Percentiles rank a stretch among this genome's conserved stretches.
Conservation (phyloP, 2,888 invertebrate genomes). For the Ophion slaviceki region DNA sequence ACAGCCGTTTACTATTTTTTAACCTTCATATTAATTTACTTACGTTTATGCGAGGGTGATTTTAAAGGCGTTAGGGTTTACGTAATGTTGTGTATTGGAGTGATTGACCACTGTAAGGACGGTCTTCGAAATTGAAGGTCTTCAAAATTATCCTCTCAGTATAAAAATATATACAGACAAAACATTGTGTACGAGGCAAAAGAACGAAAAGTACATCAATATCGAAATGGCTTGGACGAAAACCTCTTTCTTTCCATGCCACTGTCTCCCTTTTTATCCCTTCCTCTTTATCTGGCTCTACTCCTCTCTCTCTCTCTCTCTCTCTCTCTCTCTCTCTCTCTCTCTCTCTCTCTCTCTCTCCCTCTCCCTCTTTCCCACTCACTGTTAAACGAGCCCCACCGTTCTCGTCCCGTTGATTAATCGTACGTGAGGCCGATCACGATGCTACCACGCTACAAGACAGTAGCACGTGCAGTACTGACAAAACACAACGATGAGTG, state of each 20-base stretch:
- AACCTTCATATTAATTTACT: no score
- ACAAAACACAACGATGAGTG: background rate
- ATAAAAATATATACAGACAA: no score
- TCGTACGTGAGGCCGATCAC: background rate
- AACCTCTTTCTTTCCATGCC: background rate
- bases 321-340: no score
- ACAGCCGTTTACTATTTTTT: no score
- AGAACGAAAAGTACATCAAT: no score
- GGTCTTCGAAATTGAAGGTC: no score
- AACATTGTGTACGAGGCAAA: no score
- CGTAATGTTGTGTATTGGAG: no score
- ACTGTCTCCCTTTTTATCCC: background rate
- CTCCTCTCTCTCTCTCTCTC: background rate
- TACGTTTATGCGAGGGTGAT: no score
- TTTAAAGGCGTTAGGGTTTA: no score
- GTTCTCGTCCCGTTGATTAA: conserved; percentile 15
- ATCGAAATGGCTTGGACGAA: background rate
- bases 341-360: background rate
- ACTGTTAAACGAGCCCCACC: background rate
- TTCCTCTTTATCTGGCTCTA: background rate
- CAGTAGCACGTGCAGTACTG: background rate
- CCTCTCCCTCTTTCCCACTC: background rate
- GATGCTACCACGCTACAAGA: background rate
- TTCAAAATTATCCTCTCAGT: no score
- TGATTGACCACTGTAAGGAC: no score